phyloP scores from a whole-genome alignment of 2,113 vertebrate species.

The Mus pahari region DNA sequence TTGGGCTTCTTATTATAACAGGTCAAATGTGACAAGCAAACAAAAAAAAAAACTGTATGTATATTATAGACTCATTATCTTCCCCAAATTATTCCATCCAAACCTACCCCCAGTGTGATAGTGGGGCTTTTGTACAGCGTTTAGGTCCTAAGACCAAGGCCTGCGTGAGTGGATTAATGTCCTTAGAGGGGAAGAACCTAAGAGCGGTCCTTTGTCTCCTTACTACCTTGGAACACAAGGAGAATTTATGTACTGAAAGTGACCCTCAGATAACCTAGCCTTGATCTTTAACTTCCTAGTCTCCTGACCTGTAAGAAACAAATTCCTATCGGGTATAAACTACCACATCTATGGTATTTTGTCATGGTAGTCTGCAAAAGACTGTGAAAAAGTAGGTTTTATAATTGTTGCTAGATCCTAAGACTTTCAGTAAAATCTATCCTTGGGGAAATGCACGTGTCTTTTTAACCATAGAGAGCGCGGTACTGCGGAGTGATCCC shows the following conservation, averaged over 20 bases:
- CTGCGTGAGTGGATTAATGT: background rate
- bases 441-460: background rate
- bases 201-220: background rate
- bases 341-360: background rate
- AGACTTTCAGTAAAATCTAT: background rate
- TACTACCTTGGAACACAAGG: background rate
- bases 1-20: background rate
- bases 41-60: background rate
- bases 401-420: background rate
- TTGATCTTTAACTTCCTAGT: background rate
- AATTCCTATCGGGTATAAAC: background rate
- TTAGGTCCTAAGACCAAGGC: background rate
- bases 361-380: background rate
- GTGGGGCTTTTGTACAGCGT: background rate
- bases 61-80: background rate
- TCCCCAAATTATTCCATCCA: background rate
- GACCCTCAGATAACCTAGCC: background rate
- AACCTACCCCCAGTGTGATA: background rate
- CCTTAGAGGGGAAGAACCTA: background rate
- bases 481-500: background rate
- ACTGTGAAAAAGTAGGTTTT: background rate
- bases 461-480: background rate
- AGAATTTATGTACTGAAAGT: background rate
- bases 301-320: background rate
- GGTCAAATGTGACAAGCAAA: background rate